A percentile compares a stretch with the other conserved stretches of the same genome.
These are phyloP conservation scores for Macrotrachela quadricornifera DNA, from an alignment of 1,140 invertebrate genomes.

Conservation along the genomic window DNA sequence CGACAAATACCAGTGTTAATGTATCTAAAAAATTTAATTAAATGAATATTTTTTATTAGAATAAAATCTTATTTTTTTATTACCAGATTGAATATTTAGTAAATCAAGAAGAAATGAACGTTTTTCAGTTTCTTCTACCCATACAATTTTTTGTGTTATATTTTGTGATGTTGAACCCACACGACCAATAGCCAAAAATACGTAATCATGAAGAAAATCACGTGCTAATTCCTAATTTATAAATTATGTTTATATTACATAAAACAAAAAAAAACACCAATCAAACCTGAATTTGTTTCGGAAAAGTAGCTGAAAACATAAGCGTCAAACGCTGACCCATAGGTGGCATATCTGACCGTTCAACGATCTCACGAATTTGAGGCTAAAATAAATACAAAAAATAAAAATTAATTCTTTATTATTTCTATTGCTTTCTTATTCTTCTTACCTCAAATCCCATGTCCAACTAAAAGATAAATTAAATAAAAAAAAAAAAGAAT, in stretches of 20 bases:
- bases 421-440: background rate
- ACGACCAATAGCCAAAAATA: conserved; percentile 91
- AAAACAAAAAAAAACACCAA: background rate
- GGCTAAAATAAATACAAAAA: conserved; percentile 34
- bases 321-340: conserved; percentile 54
- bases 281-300: conserved; percentile 76
- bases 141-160: conserved; percentile 92
- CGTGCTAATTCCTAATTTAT: background rate
- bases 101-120: conserved; percentile 80
- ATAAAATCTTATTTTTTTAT: background rate
- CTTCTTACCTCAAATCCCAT: conserved; percentile 71
- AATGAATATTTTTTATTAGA: background rate
- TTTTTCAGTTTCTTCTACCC: conserved; percentile 93
- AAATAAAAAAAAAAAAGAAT: no score
- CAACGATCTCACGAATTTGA: conserved; percentile 50
- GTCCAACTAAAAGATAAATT: conserved; percentile 50
- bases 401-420: background rate
- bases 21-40: conserved; percentile 23
- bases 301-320: conserved; percentile 99
- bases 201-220: conserved; percentile 39
- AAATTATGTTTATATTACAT: background rate
- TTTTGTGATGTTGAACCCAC: conserved; percentile 98
- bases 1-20: conserved; percentile 85
- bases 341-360: conserved; percentile 48
- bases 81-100: conserved; percentile 38